Evolutionary conservation across 1,140 invertebrate species (phyloP).

Genomic region (Cotesia chilonis): DNA sequence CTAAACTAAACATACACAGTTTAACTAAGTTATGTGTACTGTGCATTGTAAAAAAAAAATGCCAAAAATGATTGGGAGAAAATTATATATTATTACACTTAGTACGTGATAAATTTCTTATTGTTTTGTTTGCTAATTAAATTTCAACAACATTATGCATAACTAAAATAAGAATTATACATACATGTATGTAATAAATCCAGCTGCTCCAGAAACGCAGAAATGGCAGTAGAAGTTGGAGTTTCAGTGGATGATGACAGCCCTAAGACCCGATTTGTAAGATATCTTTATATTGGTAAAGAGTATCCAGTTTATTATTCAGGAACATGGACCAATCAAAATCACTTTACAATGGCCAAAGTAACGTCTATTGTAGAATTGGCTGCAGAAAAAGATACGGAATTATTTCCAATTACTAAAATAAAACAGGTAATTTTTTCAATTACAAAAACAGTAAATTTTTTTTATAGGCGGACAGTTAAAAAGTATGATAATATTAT

Average conservation of each 20-base stretch:
- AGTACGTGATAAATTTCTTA: too few relatives aligned
- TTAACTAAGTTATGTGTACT: too few relatives aligned
- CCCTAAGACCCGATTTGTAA: slow-evolving; percentile 34
- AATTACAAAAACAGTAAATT: slow-evolving; percentile 7
- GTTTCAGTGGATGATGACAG: slow-evolving; percentile 25
- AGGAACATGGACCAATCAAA: slow-evolving; percentile 67
- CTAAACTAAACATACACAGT: too few relatives aligned
- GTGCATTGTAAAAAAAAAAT: too few relatives aligned
- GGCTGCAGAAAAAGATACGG: slow-evolving; percentile 52
- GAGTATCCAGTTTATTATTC: slow-evolving; percentile 68
- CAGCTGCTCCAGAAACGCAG: slow-evolving; percentile 2
- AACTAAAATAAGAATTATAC: background rate
- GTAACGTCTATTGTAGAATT: slow-evolving; percentile 62
- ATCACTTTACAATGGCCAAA: slow-evolving; percentile 62
- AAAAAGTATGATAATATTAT: slow-evolving; percentile 33
- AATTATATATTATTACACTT: too few relatives aligned
- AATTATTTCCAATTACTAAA: slow-evolving; percentile 62
- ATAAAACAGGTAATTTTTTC: slow-evolving; percentile 61
- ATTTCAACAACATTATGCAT: too few relatives aligned
- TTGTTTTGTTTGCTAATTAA: too few relatives aligned
- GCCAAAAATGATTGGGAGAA: too few relatives aligned
- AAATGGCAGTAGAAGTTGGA: slow-evolving; percentile 33
- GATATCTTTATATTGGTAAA: slow-evolving; percentile 68
- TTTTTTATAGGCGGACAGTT: background rate
- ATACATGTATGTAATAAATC: background rate